These are phyloP conservation scores for Vollenhovia emeryi DNA, from an alignment of 1,140 invertebrate genomes.

Conservation along the genomic window DNA sequence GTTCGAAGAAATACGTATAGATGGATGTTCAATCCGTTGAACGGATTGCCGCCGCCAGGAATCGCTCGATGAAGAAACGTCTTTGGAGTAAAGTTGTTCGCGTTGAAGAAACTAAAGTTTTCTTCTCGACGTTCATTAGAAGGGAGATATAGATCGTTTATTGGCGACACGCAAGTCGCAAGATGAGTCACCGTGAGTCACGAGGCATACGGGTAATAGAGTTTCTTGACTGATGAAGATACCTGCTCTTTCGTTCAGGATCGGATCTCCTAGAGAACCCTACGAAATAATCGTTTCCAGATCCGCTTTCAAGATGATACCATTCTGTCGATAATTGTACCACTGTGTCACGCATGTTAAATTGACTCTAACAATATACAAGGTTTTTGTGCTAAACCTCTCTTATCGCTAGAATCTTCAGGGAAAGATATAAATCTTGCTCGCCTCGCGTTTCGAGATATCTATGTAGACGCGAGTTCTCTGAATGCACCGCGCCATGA, in stretches of 20 bases:
- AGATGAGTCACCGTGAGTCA: background rate
- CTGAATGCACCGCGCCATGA: background rate
- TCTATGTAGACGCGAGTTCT: constrained; percentile 3
- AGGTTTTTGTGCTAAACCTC: background rate
- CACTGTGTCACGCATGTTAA: background rate
- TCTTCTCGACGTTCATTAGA: background rate
- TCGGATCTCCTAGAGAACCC: background rate
- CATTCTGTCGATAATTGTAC: background rate
- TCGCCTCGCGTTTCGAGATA: background rate
- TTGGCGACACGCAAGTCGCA: background rate
- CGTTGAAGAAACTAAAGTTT: background rate
- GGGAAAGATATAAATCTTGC: background rate
- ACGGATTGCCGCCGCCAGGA: background rate
- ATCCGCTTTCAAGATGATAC: background rate
- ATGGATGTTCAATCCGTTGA: background rate
- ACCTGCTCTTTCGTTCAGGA: background rate
- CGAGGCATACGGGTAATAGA: background rate
- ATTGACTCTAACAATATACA: background rate
- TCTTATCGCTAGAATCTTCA: background rate
- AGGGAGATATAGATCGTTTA: background rate
- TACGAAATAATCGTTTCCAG: background rate
- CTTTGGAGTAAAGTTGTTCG: background rate
- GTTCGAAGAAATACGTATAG: background rate
- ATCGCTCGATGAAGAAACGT: background rate
- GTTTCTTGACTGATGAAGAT: background rate